These are phyloP conservation scores for Ostrea edulis DNA, from an alignment of 1,140 invertebrate genomes.

Conservation along the genomic window DNA sequence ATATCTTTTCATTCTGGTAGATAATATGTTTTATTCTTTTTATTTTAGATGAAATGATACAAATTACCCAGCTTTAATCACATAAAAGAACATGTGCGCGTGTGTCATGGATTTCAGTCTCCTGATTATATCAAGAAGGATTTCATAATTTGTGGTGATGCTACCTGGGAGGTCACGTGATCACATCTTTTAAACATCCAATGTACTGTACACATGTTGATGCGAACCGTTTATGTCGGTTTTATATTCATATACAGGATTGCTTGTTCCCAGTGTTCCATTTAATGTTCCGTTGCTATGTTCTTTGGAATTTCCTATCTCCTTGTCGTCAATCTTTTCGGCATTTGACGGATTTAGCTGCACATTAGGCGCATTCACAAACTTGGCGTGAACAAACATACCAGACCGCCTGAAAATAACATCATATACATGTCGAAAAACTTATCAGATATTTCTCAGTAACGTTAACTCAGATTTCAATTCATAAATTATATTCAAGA, in stretches of 20 bases:
- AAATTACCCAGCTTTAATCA: not conserved
- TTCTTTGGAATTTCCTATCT: not conserved
- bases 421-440: too few relatives aligned
- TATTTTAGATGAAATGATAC: not conserved
- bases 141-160: conserved; percentile 9
- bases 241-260: conserved; percentile 19
- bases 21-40: not conserved
- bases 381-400: conserved; percentile 34
- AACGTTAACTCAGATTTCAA: too few relatives aligned
- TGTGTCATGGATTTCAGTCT: not conserved
- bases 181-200: conserved; percentile 10
- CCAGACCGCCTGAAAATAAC: conserved; percentile 28
- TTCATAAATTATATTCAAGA: too few relatives aligned
- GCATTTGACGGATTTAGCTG: conserved; percentile 32
- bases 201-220: conserved; percentile 6
- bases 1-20: not conserved
- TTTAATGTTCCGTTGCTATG: conserved; percentile 14
- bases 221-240: not conserved
- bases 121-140: conserved; percentile 33
- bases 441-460: too few relatives aligned
- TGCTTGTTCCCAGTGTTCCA: conserved; percentile 20
- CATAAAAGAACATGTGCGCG: not conserved
- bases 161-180: not conserved
- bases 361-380: conserved; percentile 39
- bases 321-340: conserved; percentile 23